Conservation (phyloP, 2,113 vertebrate genomes). For the Chelonoidis abingdonii region DNA sequence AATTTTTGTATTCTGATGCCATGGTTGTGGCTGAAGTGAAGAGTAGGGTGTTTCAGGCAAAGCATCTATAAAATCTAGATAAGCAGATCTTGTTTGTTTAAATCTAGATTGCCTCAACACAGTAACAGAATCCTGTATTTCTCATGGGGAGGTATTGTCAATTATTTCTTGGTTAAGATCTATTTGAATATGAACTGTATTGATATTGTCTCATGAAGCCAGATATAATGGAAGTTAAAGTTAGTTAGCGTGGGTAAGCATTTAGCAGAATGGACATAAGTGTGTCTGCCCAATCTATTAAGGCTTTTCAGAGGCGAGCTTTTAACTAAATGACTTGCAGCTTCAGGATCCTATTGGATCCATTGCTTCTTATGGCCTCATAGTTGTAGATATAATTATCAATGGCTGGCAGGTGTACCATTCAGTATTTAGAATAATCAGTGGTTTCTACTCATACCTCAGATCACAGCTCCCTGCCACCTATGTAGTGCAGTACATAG, state of each 20-base stretch:
- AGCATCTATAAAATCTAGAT: not conserved
- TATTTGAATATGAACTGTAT: not conserved
- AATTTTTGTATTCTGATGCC: not conserved
- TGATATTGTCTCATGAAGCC: not conserved
- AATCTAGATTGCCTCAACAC: not conserved
- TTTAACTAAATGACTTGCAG: not conserved
- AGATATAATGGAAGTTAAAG: not conserved
- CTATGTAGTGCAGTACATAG: not conserved
- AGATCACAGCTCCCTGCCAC: not conserved
- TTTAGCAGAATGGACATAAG: not conserved
- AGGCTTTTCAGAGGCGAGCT: not conserved
- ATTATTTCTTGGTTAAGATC: not conserved
- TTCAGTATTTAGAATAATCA: not conserved
- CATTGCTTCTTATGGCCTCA: not conserved
- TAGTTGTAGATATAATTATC: not conserved
- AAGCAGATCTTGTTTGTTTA: not conserved
- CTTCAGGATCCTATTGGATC: not conserved
- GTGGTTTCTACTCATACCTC: not conserved
- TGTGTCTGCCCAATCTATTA: not conserved
- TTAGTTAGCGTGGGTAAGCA: not conserved
- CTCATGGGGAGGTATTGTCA: rapidly evolving
- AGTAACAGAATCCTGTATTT: not conserved
- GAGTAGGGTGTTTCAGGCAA: not conserved
- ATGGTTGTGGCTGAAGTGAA: not conserved
- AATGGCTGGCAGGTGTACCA: not conserved